Evolutionary conservation across 2,888 invertebrate species (phyloP).

Genomic region (Drosophila putrida): DNA sequence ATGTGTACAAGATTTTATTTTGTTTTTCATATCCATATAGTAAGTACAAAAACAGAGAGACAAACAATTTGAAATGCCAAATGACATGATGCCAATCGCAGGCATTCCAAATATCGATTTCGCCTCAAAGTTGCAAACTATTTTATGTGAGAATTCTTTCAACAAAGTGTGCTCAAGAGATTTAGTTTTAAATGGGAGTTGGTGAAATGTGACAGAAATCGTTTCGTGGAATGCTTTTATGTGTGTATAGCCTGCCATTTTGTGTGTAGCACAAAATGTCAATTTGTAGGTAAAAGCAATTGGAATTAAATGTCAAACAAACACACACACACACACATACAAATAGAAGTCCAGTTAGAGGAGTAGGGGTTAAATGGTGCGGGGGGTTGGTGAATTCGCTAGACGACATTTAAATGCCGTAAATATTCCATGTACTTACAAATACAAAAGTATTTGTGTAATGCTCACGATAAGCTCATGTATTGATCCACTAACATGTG

Average conservation of each 20-base stretch:
- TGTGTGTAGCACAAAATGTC: constrained; percentile 66
- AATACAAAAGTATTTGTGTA: constrained; percentile 77
- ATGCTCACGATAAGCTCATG: constrained; percentile 74
- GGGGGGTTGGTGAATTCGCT: constrained; percentile 11
- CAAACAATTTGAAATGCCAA: constrained; percentile 44
- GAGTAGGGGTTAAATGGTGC: neutral
- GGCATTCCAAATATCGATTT: constrained; percentile 42
- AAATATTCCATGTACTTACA: constrained; percentile 65
- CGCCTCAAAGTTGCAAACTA: constrained; percentile 6
- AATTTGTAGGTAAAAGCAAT: constrained; percentile 78
- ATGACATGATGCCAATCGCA: constrained; percentile 42
- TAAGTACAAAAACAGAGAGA: constrained; percentile 24
- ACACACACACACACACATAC: constrained; percentile 24
- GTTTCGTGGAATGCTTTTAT: constrained; percentile 39
- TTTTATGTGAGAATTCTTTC: constrained; percentile 3
- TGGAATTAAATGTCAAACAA: constrained; percentile 76
- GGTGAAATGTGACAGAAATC: constrained; percentile 40
- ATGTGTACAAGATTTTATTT: constrained; percentile 36
- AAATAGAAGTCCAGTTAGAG: neutral
- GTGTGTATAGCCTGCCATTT: constrained; percentile 38
- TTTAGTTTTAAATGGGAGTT: constrained; percentile 9
- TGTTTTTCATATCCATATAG: constrained; percentile 27
- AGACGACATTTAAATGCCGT: constrained; percentile 70
- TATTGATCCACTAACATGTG: constrained; percentile 71
- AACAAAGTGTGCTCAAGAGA: constrained; percentile 1